Conservation (phyloP, 1,140 invertebrate genomes). For the Lasioglossum albipes region DNA sequence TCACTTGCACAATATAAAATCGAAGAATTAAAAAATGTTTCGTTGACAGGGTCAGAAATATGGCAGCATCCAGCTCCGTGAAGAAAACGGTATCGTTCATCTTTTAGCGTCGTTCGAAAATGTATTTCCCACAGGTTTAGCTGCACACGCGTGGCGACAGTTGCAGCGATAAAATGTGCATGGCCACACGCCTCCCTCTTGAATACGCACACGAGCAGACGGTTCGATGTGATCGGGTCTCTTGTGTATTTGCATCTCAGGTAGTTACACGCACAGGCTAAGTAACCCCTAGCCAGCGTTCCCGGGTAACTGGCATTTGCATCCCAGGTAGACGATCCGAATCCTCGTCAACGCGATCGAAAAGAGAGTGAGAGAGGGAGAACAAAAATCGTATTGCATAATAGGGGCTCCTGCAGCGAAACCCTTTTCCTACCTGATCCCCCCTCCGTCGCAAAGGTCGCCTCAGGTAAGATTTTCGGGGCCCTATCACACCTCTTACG, state of each 20-base stretch:
- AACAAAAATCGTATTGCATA: conserved; percentile 63
- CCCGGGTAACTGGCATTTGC: conserved; percentile 62
- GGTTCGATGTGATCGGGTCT: background rate
- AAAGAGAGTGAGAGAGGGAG: background rate
- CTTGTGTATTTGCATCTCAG: conserved; percentile 61
- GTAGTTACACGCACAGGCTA: conserved; percentile 43
- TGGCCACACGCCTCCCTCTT: background rate
- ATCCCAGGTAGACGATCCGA: conserved; percentile 68
- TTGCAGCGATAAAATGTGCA: conserved; percentile 20
- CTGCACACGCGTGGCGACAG: background rate
- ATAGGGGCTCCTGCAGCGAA: conserved; percentile 63
- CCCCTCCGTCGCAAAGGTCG: conserved; percentile 65
- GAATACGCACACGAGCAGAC: background rate
- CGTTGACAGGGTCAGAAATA: no score
- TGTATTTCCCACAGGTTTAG: conserved; percentile 17
- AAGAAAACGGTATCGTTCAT: no score
- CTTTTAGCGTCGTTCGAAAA: background rate
- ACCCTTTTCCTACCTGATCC: conserved; percentile 79
- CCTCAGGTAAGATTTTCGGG: conserved; percentile 78
- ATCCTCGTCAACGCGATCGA: conserved; percentile 35
- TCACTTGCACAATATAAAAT: no score
- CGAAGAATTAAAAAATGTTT: no score
- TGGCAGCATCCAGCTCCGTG: no score
- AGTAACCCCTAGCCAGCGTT: conserved; percentile 24
- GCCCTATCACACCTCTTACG: conserved; percentile 75